Base-by-base conservation (phyloP, 2,888 invertebrate genomes). In the Papilio elwesi region DNA sequence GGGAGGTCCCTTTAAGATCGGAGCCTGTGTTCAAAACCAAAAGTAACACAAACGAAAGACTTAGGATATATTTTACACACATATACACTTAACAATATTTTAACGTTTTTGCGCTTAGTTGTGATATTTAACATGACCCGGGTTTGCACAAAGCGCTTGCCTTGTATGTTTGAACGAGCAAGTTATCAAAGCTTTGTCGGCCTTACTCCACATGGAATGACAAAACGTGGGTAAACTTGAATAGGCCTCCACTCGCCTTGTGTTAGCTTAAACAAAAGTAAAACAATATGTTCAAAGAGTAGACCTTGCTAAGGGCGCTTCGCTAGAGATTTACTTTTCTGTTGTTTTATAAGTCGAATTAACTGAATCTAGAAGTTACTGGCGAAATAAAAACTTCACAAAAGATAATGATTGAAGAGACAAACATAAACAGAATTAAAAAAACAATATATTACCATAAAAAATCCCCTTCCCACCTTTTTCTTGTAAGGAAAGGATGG, bases 251-350 rank as follows among this genome's bases (percentile, higher is more conserved):
- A 43, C 67, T 43, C 43, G 36, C 26, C 49, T 48, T 49, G 47
- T 16, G 59, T 48, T 36, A 68, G 48, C 57, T 68, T 59, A 68
- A 36, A 68, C 68, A 68, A 68, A 68, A 57, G 68, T 16, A 68
- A 59, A 59, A 59, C 59, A 59, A 68, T 26, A 57, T 11, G 57
- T 55, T 68, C 57, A 68, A 68, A 68, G 52, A 55, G 48, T n/a
- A 57, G 48, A 47, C 68, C 26, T 55, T 57, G 55, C 47, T 43
- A 13, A 26, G 15, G 49, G 49, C 49, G 64, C 26, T 65, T 65
- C 36, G 64, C 48, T 65, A 49, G 13, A 9, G 26, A 43, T 48
- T 68, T 68, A 55, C 55, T 57, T 57, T 57, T 57, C 12, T 55
- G 10, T 57, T 36, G 57, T 57, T 57, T 57, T 26, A 57, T 36